phyloP scores from a whole-genome alignment of 1,140 invertebrate species.

The Tribolium castaneum region DNA sequence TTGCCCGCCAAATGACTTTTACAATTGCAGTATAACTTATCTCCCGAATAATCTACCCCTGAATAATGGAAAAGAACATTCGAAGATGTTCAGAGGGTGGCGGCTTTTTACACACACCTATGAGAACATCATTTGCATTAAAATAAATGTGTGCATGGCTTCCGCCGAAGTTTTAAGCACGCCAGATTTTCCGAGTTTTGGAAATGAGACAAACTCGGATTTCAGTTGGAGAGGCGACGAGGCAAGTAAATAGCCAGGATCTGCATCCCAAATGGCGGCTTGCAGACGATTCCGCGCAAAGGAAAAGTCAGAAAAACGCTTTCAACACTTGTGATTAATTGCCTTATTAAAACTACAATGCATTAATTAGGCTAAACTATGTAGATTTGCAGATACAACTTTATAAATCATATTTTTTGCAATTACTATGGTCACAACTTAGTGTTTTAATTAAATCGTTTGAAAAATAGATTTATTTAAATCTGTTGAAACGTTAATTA shows the following conservation, averaged over 20 bases:
- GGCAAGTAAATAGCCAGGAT: conserved; percentile 29
- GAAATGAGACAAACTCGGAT: conserved; percentile 46
- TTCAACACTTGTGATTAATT: too few species aligned
- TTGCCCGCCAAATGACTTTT: conserved; percentile 58
- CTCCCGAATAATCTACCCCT: conserved; percentile 56
- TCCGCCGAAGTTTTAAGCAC: conserved; percentile 44
- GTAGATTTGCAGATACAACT: too few species aligned
- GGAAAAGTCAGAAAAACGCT: too few species aligned
- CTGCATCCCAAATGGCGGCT: neutral
- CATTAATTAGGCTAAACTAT: too few species aligned
- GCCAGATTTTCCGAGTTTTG: conserved; percentile 39
- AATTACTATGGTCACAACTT: too few species aligned
- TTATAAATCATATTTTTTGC: too few species aligned
- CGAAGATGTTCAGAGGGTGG: conserved; percentile 1
- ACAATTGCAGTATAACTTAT: conserved; percentile 59
- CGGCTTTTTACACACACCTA: neutral
- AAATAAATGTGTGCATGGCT: neutral
- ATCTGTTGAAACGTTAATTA: neutral
- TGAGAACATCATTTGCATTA: conserved; percentile 5
- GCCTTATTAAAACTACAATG: too few species aligned
- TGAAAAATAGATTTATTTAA: neutral
- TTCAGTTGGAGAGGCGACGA: conserved; percentile 34
- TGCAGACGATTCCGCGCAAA: neutral
- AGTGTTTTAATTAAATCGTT: neutral
- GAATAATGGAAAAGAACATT: conserved; percentile 54